These are phyloP conservation scores for Podotricha telesiphe DNA, from an alignment of 2,888 invertebrate genomes.

Conservation along the genomic window DNA sequence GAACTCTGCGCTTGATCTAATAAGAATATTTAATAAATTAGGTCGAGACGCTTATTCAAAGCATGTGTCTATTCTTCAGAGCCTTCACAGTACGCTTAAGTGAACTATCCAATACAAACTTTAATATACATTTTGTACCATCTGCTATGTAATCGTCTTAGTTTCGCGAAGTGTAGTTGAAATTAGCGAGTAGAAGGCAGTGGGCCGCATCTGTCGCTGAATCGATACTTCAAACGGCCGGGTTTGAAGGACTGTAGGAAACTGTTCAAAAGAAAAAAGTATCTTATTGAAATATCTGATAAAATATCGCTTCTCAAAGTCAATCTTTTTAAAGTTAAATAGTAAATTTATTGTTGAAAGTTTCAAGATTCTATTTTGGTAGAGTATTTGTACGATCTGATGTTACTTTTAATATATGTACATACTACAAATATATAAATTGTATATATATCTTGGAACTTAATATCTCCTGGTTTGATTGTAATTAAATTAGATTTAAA, in stretches of 20 bases:
- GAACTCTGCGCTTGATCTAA: too few relatives aligned
- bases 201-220: constrained; percentile 50
- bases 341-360: neutral
- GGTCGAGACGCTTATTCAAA: neutral
- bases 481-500: too few relatives aligned
- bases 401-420: too few relatives aligned
- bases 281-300: constrained; percentile 34
- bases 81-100: constrained; percentile 21
- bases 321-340: constrained; percentile 1
- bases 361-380: neutral
- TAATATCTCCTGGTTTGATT: too few relatives aligned
- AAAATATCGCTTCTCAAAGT: neutral
- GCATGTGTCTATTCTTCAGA: constrained; percentile 19
- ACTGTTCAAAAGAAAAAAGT: constrained; percentile 37
- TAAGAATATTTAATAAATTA: neutral
- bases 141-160: constrained; percentile 50
- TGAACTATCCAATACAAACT: constrained; percentile 40
- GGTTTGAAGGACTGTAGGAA: constrained; percentile 43
- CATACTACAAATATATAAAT: too few relatives aligned
- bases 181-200: constrained; percentile 51
- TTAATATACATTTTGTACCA: constrained; percentile 48
- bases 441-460: too few relatives aligned
- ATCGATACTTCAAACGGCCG: constrained; percentile 45
- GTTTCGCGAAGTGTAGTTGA: constrained; percentile 49
- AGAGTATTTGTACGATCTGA: neutral